phyloP scores from a whole-genome alignment of 2,797 vertebrate species.

The Chaenodraco wilsoni region DNA sequence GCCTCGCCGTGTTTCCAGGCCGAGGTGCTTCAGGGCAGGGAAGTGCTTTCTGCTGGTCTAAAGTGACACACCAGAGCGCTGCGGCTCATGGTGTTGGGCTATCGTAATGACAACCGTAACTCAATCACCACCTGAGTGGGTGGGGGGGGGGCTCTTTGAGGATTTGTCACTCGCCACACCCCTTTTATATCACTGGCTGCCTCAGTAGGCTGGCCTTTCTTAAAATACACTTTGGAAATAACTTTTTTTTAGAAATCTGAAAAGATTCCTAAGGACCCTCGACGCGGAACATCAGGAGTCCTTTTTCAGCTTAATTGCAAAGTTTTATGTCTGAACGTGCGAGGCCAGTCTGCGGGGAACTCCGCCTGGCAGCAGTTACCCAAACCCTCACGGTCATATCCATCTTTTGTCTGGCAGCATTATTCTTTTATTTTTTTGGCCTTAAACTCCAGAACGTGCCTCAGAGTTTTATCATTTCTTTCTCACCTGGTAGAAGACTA shows the following conservation, averaged over 20 bases:
- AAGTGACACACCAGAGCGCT: constrained; percentile 62
- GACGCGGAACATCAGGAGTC: constrained; percentile 39
- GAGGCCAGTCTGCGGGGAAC: constrained; percentile 42
- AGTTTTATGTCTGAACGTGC: constrained; percentile 44
- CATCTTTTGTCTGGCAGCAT: constrained; percentile 52
- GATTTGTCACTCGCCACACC: constrained; percentile 43
- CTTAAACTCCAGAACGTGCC: constrained; percentile 74
- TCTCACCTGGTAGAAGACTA: constrained; percentile 75
- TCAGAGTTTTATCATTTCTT: constrained; percentile 55
- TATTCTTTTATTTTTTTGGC: constrained; percentile 65
- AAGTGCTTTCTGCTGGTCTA: constrained; percentile 73
- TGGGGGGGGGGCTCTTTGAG: constrained; percentile 40
- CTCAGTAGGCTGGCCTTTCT: constrained; percentile 19
- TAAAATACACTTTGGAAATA: constrained; percentile 75
- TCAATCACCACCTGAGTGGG: constrained; percentile 44
- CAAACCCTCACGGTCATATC: constrained; percentile 39
- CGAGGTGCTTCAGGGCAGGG: constrained; percentile 43
- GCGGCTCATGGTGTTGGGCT: constrained; percentile 53
- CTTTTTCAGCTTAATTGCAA: constrained; percentile 55
- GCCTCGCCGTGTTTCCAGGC: constrained; percentile 31
- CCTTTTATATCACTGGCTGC: constrained; percentile 46
- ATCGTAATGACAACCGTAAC: constrained; percentile 37
- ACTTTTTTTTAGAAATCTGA: constrained; percentile 57
- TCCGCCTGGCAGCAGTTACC: constrained; percentile 53
- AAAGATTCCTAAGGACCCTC: constrained; percentile 45